Evolutionary conservation across 2,797 vertebrate species (phyloP), one percentile per base, ranked within the genome.

Genomic region (Pelodytes ibericus): DNA sequence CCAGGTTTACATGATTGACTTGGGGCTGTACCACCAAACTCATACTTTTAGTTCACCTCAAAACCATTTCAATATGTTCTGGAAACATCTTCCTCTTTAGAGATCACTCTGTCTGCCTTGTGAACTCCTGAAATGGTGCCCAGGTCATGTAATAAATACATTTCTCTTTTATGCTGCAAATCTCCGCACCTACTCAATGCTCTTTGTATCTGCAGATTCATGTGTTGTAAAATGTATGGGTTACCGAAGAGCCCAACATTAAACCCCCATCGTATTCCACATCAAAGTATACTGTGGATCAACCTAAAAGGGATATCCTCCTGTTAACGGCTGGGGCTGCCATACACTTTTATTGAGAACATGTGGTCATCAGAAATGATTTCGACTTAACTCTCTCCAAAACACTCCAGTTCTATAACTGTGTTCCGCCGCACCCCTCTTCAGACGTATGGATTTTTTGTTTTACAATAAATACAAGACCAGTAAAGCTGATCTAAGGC

Each of bases 281-380:
- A 68, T 79, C 76, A 79, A 79, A 79, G 76, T 62, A 49, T 16
- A 41, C 30, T 25, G 51, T 65, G 61, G 75, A 71, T 71, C 75
- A 77, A 63, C 49, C 68, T 73, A 79, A 73, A 73, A 72, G 57
- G 76, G 71, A 79, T 73, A 79, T 69, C 76, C 76, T 73, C 70
- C 57, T 31, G 57, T 73, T 79, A 79, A 79, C 71, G 15, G 71
- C 71, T 27, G 27, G 27, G 57, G 47, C 57, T 68, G 70, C 76
- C 70, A 73, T 72, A 62, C 31, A 20, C 41, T 72, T 71, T 76
- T 79, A 79, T 79, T 68, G 67, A 72, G 39, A 73, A 79, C 76
- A 79, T 79, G 76, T 79, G 76, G 63, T 22, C 57, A 47, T 72
- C n/a, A 4, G 56, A 73, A 73, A 73, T 68, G 3, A 36, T 77